These are phyloP conservation scores for Myripristis murdjan DNA, from an alignment of 2,797 vertebrate species.

Conservation along the genomic window DNA sequence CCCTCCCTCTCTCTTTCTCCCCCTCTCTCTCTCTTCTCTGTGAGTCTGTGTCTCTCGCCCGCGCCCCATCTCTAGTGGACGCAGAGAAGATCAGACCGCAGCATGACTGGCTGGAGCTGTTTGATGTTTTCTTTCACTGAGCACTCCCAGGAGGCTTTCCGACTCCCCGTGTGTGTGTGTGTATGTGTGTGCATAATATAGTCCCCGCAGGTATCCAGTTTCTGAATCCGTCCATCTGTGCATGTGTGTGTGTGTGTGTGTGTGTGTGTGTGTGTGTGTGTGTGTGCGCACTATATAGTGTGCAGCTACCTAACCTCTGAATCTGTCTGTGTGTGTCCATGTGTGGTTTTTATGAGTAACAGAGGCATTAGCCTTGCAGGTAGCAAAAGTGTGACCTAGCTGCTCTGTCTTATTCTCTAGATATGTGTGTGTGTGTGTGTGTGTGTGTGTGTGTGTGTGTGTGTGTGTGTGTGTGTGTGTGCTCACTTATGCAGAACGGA, in stretches of 20 bases:
- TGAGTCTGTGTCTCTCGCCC: background rate
- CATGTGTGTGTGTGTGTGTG: too few species aligned
- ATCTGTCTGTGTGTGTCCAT: background rate
- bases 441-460: constrained; percentile 9
- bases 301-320: too few species aligned
- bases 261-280: too few species aligned
- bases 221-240: too few species aligned
- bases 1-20: background rate
- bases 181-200: background rate
- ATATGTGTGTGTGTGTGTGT: background rate
- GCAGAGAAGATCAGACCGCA: background rate
- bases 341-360: constrained; percentile 1
- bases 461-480: background rate
- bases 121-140: background rate
- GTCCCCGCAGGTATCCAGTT: background rate
- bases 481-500: background rate
- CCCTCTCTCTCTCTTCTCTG: background rate
- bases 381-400: background rate
- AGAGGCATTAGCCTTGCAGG: background rate
- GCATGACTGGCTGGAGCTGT: background rate
- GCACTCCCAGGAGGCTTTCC: background rate
- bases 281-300: too few species aligned
- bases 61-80: background rate
- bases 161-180: constrained; percentile 1
- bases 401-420: background rate